Evolutionary conservation across 2,797 vertebrate species (phyloP).

Genomic region (Schizopygopsis pylzovi): DNA sequence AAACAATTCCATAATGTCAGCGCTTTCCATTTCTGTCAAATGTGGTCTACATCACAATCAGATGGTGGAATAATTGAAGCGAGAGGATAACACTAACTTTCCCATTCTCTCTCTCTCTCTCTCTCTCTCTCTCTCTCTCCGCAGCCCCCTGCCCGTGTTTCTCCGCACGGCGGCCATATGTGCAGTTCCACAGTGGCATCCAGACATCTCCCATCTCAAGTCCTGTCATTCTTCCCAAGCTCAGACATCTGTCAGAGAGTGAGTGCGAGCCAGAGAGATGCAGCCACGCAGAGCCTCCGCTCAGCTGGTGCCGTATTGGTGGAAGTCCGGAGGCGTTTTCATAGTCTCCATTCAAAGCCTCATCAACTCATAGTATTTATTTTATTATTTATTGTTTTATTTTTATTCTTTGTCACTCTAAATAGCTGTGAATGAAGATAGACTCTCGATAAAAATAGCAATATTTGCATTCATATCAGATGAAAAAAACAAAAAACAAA

Average conservation of each 20-base stretch:
- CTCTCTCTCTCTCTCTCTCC: conserved; percentile 53
- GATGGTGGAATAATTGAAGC: conserved; percentile 31
- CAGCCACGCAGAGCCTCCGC: conserved; percentile 44
- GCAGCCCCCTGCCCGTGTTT: conserved; percentile 46
- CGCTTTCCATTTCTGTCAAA: conserved; percentile 45
- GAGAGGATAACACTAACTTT: conserved; percentile 27
- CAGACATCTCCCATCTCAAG: conserved; percentile 60
- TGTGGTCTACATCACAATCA: conserved; percentile 50
- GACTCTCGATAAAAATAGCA: not conserved
- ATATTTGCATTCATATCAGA: not conserved
- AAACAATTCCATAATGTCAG: conserved; percentile 42
- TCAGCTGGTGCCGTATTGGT: conserved; percentile 51
- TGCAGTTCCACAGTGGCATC: conserved; percentile 58
- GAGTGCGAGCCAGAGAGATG: conserved; percentile 60
- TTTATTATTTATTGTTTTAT: not conserved
- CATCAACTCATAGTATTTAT: conserved; percentile 2
- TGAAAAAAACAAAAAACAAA: not conserved
- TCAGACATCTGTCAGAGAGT: conserved; percentile 65
- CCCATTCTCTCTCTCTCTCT: conserved; percentile 33
- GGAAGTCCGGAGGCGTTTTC: conserved; percentile 48
- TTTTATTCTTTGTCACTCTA: not conserved
- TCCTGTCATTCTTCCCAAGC: conserved; percentile 63
- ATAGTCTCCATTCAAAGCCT: conserved; percentile 30
- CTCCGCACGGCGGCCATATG: conserved; percentile 58
- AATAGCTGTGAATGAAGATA: not conserved